Conservation (phyloP, 2,888 invertebrate genomes). For the Yponomeuta evonymella region DNA sequence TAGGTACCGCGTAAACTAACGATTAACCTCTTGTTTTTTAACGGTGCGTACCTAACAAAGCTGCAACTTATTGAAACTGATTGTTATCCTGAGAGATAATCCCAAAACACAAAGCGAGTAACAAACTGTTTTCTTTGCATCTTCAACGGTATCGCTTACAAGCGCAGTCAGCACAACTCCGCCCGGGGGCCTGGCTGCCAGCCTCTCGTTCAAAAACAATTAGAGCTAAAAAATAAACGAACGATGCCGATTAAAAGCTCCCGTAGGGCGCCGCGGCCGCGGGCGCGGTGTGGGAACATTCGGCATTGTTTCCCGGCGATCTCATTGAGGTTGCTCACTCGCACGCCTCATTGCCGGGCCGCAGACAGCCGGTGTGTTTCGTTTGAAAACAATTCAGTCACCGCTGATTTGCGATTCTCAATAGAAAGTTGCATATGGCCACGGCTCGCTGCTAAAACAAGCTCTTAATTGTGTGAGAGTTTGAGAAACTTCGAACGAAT, state of each 20-base stretch:
- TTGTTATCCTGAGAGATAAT: not conserved
- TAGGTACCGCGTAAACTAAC: not conserved
- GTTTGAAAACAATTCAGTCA: constrained; percentile 31
- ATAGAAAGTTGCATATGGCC: constrained; percentile 16
- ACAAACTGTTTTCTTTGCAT: constrained; percentile 22
- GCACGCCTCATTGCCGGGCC: constrained; percentile 27
- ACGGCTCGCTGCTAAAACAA: not conserved
- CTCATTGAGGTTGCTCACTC: constrained; percentile 49
- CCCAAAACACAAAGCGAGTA: constrained; percentile 21
- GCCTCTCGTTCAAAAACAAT: constrained; percentile 66
- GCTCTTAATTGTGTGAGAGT: constrained; percentile 9
- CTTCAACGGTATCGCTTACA: constrained; percentile 35
- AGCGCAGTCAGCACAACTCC: constrained; percentile 30
- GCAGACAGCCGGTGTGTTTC: constrained; percentile 30
- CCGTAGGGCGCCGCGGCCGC: constrained; percentile 41
- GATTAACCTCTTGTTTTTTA: not conserved
- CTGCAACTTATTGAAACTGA: not conserved
- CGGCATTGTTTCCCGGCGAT: constrained; percentile 47
- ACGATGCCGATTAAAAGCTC: constrained; percentile 30
- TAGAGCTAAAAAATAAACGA: constrained; percentile 50
- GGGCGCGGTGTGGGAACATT: constrained; percentile 63
- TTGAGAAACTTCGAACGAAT: not conserved
- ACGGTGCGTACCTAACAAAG: not conserved
- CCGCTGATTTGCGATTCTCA: constrained; percentile 34
- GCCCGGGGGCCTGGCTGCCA: constrained; percentile 57